These are phyloP conservation scores for Cryptophagus acutangulus DNA, from an alignment of 2,888 invertebrate genomes.

Conservation along the genomic window DNA sequence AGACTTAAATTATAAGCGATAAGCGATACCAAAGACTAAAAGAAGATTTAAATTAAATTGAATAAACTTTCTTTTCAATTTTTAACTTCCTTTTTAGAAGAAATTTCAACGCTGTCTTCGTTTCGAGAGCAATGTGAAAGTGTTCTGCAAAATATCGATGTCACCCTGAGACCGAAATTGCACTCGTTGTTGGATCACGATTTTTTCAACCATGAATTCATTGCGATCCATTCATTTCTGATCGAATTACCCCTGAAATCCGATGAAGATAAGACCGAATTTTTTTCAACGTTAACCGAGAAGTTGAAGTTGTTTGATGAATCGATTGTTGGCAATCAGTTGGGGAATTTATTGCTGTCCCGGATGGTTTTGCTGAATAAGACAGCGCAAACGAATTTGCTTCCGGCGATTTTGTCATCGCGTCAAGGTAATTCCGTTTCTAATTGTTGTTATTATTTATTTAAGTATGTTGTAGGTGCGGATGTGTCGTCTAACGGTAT, in stretches of 20 bases:
- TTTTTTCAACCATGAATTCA: conserved; percentile 82
- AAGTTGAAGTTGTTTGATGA: conserved; percentile 71
- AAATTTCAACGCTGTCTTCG: conserved; percentile 62
- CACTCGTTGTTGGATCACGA: conserved; percentile 63
- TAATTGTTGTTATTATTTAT: no score
- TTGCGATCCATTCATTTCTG: conserved; percentile 76
- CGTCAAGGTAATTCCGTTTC: conserved; percentile 58
- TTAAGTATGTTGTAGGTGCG: conserved; percentile 27
- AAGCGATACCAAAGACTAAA: no score
- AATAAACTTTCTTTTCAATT: no score
- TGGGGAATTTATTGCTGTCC: conserved; percentile 72
- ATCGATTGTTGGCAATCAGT: conserved; percentile 73
- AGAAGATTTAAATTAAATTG: no score
- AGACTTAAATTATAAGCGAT: no score
- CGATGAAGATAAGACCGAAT: conserved; percentile 69
- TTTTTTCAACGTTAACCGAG: conserved; percentile 68
- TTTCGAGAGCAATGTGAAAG: conserved; percentile 68
- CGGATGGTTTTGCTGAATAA: conserved; percentile 79
- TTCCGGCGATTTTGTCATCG: conserved; percentile 68
- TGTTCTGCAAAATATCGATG: conserved; percentile 62
- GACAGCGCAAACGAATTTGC: conserved; percentile 67
- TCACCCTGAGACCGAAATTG: conserved; percentile 62
- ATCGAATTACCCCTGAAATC: conserved; percentile 75
- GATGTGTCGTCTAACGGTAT: conserved; percentile 49
- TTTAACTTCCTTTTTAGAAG: conserved; percentile 57